Base-by-base conservation (phyloP, 2,888 invertebrate species). In the Andrena minutula region DNA sequence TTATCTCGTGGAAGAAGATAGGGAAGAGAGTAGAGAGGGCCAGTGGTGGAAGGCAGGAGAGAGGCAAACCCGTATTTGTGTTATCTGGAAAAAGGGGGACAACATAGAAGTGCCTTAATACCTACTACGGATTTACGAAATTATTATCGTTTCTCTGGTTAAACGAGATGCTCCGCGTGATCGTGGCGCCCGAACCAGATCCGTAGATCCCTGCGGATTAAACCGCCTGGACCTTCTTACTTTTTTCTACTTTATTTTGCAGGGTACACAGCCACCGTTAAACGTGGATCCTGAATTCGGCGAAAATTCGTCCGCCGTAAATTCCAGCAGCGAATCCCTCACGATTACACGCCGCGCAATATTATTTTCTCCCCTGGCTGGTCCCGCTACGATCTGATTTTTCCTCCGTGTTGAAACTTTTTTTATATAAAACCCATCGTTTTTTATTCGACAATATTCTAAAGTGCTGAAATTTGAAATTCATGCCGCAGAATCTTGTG, bases 61-160 rank as follows among this genome's bases (percentile, higher is more conserved):
- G 64, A 68, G 75, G 35, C 41, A 66, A 78, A 73, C 69, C 74
- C 69, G 79, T 85, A 82, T 83, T 86, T 81, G 77, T 82, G 73
- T 80, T 87, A 88, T 88, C 88, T 88, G 68, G 81, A 72, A 82
- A 78, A 85, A 83, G 86, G 80, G 73, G 79, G 78, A 86, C 88
- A 75, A 82, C 82, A 85, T 82, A 76, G 80, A 86, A 88, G 74
- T 88, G 79, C 83, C 85, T 84, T 81, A 85, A 88, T 88, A 86
- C 82, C 85, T 78, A 61, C 58, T 72, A 72, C 74, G 74, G 78
- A 82, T 79, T 86, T 78, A 84, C 63, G 81, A 88, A 88, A 88
- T 88, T 88, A 86, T 86, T 84, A 88, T 88, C 87, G 83, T 84
- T 78, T 69, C 82, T 82, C 82, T 74, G 85, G 85, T 86, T 85